Evolutionary conservation across 1,140 invertebrate genomes (phyloP).

Genomic region (Drosophila mauritiana): DNA sequence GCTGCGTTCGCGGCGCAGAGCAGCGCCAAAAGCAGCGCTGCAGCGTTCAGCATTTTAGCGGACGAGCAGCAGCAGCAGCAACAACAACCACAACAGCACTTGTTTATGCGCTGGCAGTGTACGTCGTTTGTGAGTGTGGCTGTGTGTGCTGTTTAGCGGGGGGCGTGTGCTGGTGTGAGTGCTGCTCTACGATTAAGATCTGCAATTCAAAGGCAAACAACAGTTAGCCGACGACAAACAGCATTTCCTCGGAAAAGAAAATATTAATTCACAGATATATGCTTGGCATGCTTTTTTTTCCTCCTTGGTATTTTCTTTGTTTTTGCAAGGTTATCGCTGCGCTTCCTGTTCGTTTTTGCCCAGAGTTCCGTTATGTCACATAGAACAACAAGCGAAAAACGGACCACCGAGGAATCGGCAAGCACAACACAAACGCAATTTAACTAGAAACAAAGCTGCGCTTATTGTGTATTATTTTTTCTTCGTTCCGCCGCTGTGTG

Average conservation of each 20-base stretch:
- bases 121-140: conserved; percentile 37
- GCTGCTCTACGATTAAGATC: conserved; percentile 57
- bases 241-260: conserved; percentile 19
- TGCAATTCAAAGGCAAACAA: conserved; percentile 65
- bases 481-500: conserved; percentile 4
- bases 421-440: conserved; percentile 32
- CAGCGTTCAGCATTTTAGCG: conserved; percentile 50
- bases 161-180: conserved; percentile 29
- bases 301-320: conserved; percentile 23
- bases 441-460: conserved; percentile 38
- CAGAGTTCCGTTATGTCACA: conserved; percentile 72
- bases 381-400: conserved; percentile 49
- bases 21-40: conserved; percentile 66
- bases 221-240: conserved; percentile 13
- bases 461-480: conserved; percentile 73
- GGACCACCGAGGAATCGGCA: conserved; percentile 31
- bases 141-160: conserved; percentile 26
- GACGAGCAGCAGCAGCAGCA: conserved; percentile 7
- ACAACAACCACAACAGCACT: conserved; percentile 36
- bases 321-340: conserved; percentile 8
- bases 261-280: conserved; percentile 28
- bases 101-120: conserved; percentile 51
- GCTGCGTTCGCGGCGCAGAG: conserved; percentile 52
- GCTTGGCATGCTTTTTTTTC: neutral
- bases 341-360: conserved; percentile 12